Base-by-base conservation (phyloP, 2,888 invertebrate species). In the Lasius platythorax region DNA sequence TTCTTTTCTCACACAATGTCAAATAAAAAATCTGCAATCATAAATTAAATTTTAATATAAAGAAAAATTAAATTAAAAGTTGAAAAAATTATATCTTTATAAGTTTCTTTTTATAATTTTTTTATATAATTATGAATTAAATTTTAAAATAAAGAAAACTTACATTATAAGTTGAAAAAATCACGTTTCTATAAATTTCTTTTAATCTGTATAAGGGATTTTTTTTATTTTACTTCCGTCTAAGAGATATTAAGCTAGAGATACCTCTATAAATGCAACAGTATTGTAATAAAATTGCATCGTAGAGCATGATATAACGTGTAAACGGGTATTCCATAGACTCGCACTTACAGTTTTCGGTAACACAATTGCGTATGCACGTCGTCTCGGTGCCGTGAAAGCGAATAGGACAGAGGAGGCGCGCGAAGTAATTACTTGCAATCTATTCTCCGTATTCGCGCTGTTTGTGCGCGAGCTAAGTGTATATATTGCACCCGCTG, bases 401-500 rank as follows among this genome's bases (percentile, higher is more conserved):
- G 23, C 43, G 3, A 1, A 11, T n/a, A 50, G 58, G 46, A 61
- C 5, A n/a, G 67, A 67, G 58, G 28, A 82, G 58, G 43, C 37
- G 70, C 37, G 70, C 43, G 68, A 79, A 56, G 81, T 84, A 84
- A 84, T 84, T 82, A 70, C 81, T 81, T 43, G 81, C 63, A 66
- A 82, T 82, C 63, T 64, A 66, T 78, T 73, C 67, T 43, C 64
- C 83, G 64, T 67, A 15, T 64, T 28, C 50, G 82, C 63, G 64
- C 50, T 33, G 73, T 72, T 74, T 53, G 67, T 63, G 63, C 53
- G 74, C 18, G 72, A 8, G 6, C 43, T 61, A 81, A 76, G 58
- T 64, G 64, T 68, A 76, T 78, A 78, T 81, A 83, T 82, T 66
- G 75, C 61, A 63, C 61, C 79, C 74, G 70, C 85, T 87, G n/a